Evolutionary conservation across 2,888 invertebrate species (phyloP).

Genomic region (Hedya salicella): DNA sequence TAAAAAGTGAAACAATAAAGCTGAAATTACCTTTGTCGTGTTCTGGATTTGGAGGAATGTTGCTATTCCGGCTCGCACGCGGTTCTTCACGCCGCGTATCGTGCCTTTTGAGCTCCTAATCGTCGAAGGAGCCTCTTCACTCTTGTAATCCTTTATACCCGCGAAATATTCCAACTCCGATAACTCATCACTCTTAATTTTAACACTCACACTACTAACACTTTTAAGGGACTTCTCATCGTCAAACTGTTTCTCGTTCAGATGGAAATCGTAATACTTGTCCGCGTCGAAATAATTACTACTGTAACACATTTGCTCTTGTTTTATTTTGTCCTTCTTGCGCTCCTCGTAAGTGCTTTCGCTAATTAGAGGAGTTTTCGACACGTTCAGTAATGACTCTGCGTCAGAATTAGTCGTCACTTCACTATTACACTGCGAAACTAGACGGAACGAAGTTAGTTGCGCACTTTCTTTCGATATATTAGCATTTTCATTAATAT

Average conservation of each 20-base stretch:
- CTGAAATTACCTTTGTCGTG: constrained; percentile 90
- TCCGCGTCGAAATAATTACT: constrained; percentile 89
- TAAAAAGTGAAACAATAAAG: constrained; percentile 56
- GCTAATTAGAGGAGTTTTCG: constrained; percentile 82
- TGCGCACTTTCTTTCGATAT: constrained; percentile 79
- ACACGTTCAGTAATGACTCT: constrained; percentile 62
- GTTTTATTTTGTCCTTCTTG: constrained; percentile 78
- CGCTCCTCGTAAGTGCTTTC: constrained; percentile 89
- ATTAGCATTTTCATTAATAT: constrained; percentile 79
- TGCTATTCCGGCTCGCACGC: constrained; percentile 96
- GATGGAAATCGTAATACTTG: constrained; percentile 92
- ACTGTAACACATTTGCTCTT: constrained; percentile 76
- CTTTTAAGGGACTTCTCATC: constrained; percentile 71
- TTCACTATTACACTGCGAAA: constrained; percentile 79
- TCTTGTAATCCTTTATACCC: constrained; percentile 90
- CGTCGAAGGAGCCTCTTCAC: constrained; percentile 88
- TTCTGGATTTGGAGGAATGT: constrained; percentile 95
- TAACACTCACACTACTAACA: constrained; percentile 72
- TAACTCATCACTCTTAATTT: constrained; percentile 74
- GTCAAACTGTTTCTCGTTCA: constrained; percentile 89
- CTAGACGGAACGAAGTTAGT: constrained; percentile 82
- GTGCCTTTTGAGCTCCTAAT: constrained; percentile 97
- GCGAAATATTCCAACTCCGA: constrained; percentile 90
- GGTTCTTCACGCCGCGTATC: constrained; percentile 96
- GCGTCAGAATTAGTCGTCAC: constrained; percentile 63